Evolutionary conservation across 2,888 invertebrate species (phyloP).

Genomic region (Choreutis nemorana): DNA sequence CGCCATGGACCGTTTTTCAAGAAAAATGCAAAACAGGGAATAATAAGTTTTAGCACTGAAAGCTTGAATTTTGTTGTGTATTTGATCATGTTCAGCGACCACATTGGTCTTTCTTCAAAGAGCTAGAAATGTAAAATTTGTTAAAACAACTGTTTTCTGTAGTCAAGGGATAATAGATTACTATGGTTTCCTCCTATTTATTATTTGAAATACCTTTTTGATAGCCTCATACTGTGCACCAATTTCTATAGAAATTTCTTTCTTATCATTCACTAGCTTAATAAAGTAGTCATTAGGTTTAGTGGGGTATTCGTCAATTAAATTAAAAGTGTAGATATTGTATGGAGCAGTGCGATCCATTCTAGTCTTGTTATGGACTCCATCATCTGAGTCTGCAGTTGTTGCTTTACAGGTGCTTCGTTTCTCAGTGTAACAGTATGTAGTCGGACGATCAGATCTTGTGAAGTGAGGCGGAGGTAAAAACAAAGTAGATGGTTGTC

Average conservation of each 20-base stretch:
- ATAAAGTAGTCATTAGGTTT: constrained; percentile 67
- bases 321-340: constrained; percentile 69
- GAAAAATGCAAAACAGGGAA: constrained; percentile 87
- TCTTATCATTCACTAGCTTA: constrained; percentile 58
- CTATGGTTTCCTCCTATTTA: neutral
- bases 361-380: constrained; percentile 34
- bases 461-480: constrained; percentile 83
- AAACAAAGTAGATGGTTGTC: constrained; percentile 64
- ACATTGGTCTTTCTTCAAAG: constrained; percentile 88
- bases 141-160: neutral
- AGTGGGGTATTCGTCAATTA: constrained; percentile 68
- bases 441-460: constrained; percentile 71
- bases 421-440: constrained; percentile 43
- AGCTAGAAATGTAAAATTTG: constrained; percentile 47
- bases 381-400: constrained; percentile 22
- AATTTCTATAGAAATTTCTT: constrained; percentile 39
- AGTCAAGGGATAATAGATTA: neutral
- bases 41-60: constrained; percentile 75
- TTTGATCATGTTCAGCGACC: constrained; percentile 82
- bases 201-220: constrained; percentile 35
- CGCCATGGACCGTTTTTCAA: constrained; percentile 93
- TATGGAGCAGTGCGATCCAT: constrained; percentile 49
- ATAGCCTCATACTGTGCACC: constrained; percentile 47
- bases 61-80: constrained; percentile 68
- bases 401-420: constrained; percentile 19